Conservation (phyloP, 2,888 invertebrate genomes). For the Monoplex corrugatus region DNA sequence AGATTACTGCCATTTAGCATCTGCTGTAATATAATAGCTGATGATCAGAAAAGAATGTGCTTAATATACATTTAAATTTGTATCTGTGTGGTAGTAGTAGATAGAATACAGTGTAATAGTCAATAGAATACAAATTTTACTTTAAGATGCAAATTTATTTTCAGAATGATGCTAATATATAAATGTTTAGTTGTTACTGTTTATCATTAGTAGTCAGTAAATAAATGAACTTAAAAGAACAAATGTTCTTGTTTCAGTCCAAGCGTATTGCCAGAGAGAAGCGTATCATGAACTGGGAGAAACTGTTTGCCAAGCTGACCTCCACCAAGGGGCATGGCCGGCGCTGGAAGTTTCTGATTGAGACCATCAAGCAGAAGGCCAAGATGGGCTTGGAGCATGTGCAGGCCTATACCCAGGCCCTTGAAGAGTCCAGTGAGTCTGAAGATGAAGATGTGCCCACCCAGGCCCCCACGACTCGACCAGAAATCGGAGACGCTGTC, state of each 20-base stretch:
- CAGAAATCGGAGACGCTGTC: conserved; percentile 54
- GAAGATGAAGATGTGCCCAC: conserved; percentile 67
- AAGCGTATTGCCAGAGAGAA: conserved; percentile 78
- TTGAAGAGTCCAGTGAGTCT: conserved; percentile 72
- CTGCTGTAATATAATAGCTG: too few relatives aligned
- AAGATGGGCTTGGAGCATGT: conserved; percentile 78
- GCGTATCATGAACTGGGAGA: conserved; percentile 81
- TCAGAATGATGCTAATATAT: too few relatives aligned
- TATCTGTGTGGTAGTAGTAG: too few relatives aligned
- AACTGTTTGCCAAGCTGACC: conserved; percentile 78
- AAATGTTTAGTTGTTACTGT: too few relatives aligned
- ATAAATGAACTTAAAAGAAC: too few relatives aligned
- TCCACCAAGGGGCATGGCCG: conserved; percentile 79
- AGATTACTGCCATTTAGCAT: too few relatives aligned
- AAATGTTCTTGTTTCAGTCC: conserved; percentile 66
- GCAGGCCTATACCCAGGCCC: conserved; percentile 69
- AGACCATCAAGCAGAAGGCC: conserved; percentile 79
- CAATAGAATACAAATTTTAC: too few relatives aligned
- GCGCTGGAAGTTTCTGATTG: conserved; percentile 81
- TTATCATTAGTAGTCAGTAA: too few relatives aligned
- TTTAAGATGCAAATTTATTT: too few relatives aligned
- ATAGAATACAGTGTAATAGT: too few relatives aligned
- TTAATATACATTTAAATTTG: too few relatives aligned
- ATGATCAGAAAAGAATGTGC: too few relatives aligned
- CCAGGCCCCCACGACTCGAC: conserved; percentile 50